Base-by-base conservation (phyloP, 2,888 invertebrate genomes). In the Chaetoderma sp. region DNA sequence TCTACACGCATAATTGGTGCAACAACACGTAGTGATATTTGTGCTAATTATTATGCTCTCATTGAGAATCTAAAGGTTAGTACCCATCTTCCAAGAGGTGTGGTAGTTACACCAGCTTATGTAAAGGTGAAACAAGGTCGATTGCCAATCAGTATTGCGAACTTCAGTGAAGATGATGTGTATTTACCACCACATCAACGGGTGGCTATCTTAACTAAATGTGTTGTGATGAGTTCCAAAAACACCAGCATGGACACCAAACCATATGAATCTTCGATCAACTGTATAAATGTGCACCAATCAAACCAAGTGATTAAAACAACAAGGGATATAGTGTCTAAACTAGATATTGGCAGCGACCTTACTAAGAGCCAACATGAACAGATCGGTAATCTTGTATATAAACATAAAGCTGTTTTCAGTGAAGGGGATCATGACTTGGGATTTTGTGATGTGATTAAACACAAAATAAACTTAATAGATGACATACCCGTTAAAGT, bases 391-490 rank as follows among this genome's bases (percentile, higher is more conserved):
- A 18, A 25, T 25, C 6, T 50, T 6, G 27, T 50, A 8, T 6
- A 25, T 18, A 50, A 25, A 25, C 50, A 50, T 50, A 18, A 6
- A 4, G 6, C 18, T 27, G 45, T 45, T 18, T 62, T 62, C 18
- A 55, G 55, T 27, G n/a, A 36, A 16, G 27, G 18, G 13, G 64
- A 60, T 16, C 16, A 36, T 47, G 65, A 65, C 18, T 10, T 50
- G 52, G 65, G 65, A 4, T 49, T 28, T 28, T 49, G 39, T 56
- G 62, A 65, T 32, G n/a, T 33, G 32, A 36, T 65, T n/a, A n/a
- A 23, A 8, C 56, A 56, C 33, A 30, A 27, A 1, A 65, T 65
- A 25, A 13, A 16, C 3, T 3, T 33, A 18, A 28, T 6, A 4
- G 60, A 64, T 45, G 52, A 63, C 27, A 18, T 30, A 21, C 60